Percentiles rank a stretch among this genome's conserved stretches.
phyloP scores from a whole-genome alignment of 1,140 invertebrate species.

The Drosophila kanapiae region DNA sequence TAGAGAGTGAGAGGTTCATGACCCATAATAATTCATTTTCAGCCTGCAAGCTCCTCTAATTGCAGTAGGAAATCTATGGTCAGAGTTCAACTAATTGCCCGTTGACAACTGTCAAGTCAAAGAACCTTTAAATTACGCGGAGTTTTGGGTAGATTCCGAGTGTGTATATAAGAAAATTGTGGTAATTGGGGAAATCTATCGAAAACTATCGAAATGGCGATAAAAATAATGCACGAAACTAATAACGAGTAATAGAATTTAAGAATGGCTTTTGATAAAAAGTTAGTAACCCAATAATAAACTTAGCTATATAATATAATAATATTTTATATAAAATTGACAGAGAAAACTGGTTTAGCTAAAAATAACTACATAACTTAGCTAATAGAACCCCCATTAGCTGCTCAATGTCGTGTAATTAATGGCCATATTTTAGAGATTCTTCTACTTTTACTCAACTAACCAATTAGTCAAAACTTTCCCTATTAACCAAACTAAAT shows the following conservation, averaged over 20 bases:
- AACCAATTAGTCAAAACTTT: conserved; percentile 3
- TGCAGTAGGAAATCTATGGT: conserved; percentile 42
- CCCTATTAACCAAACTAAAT: neutral
- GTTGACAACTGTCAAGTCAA: conserved; percentile 64
- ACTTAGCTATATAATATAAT: no score
- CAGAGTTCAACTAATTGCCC: conserved; percentile 74
- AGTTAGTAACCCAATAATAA: no score
- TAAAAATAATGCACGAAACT: neutral
- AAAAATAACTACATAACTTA: no score
- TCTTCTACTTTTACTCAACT: neutral
- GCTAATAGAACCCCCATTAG: no score
- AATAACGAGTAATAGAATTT: neutral
- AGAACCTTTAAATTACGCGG: conserved; percentile 70
- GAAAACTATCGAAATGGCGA: neutral
- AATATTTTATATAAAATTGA: no score
- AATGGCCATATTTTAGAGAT: neutral
- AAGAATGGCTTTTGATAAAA: neutral
- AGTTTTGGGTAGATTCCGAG: conserved; percentile 11
- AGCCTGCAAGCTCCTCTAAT: conserved; percentile 37
- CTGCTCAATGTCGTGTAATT: no score
- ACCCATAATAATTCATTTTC: conserved; percentile 38
- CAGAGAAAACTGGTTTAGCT: no score
- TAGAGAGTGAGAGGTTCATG: neutral
- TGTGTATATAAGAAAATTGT: conserved; percentile 37
- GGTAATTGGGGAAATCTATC: conserved; percentile 17